phyloP scores from a whole-genome alignment of 2,113 vertebrate genomes.

The Todiramphus chloris region DNA sequence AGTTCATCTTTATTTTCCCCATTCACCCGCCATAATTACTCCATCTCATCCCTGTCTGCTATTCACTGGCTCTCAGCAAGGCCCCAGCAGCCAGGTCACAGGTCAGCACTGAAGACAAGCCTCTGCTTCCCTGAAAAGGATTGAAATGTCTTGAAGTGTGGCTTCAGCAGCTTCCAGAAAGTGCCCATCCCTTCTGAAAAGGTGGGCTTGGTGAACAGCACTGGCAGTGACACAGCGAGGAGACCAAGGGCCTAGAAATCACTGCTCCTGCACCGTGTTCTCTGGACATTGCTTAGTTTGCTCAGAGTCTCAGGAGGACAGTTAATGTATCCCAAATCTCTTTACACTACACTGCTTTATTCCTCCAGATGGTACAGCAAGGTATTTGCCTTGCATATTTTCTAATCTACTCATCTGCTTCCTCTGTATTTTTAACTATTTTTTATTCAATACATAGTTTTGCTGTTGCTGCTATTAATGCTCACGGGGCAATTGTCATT shows the following conservation, averaged over 20 bases:
- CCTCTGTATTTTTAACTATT: background rate
- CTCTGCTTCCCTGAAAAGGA: background rate
- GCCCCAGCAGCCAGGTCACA: background rate
- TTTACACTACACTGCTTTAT: background rate
- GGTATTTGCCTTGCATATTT: background rate
- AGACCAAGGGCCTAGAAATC: background rate
- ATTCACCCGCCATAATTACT: background rate
- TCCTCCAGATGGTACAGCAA: background rate
- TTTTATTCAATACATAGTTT: background rate
- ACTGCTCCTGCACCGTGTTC: background rate
- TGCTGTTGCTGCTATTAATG: background rate
- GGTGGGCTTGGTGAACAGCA: background rate
- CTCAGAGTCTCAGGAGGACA: background rate
- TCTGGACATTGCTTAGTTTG: accelerated
- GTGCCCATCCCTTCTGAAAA: background rate
- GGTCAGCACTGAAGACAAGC: background rate
- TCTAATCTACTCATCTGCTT: background rate
- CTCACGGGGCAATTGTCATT: background rate
- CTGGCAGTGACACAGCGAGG: accelerated
- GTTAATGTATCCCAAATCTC: background rate
- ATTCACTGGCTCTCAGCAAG: slow-evolving; percentile 37
- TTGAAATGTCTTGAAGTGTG: background rate
- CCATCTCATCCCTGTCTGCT: background rate
- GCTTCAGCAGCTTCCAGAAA: background rate
- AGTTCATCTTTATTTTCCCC: slow-evolving; percentile 14